Evolutionary conservation across 1,140 invertebrate genomes (phyloP), one percentile per base, ranked within the genome.

Genomic region (Drosophila nikananu): DNA sequence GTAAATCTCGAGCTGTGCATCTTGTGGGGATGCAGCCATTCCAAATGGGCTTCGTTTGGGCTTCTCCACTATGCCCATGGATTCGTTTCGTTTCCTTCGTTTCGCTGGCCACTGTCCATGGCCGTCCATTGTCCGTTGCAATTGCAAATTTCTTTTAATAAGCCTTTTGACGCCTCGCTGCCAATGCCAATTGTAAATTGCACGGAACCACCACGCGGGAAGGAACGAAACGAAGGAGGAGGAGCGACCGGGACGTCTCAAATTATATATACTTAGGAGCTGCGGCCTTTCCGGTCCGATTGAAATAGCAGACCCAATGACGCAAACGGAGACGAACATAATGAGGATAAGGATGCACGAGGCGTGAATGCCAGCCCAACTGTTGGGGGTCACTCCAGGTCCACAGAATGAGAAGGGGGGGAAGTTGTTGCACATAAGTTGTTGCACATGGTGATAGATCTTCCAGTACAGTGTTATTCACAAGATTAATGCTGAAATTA

Each of bases 131-230:
- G 75, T 70, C 75, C 80, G 68, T 78, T 80, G 83, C 83, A 86
- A 86, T 86, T 91, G 86, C 86, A 91, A 91, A 91, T 86, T 91
- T 91, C 86, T 91, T 91, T 91, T 91, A 91, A 91, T 91, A 91
- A 91, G 86, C 77, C 86, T 87, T 87, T 91, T 91, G 83, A 91
- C 86, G 86, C 86, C 83, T 91, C 81, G 83, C 80, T 86, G 79
- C 83, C 83, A 86, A 77, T 84, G 78, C 81, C 81, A 83, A 83
- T 83, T 83, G 81, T 79, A 80, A 83, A 83, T 86, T 79, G 78
- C 77, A 67, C 37, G 73, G 55, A 81, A 77, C 76, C 63, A 73
- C 63, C 58, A 17, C 64, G 25, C 37, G 44, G 30, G 4, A 25
- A n/a, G n/a, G 23, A 35, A 8, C n/a, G n/a, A 32, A 32, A 42